Evolutionary conservation across 1,140 invertebrate species (phyloP), one percentile per base, ranked within the genome.

Genomic region (Plectus sambesii): DNA sequence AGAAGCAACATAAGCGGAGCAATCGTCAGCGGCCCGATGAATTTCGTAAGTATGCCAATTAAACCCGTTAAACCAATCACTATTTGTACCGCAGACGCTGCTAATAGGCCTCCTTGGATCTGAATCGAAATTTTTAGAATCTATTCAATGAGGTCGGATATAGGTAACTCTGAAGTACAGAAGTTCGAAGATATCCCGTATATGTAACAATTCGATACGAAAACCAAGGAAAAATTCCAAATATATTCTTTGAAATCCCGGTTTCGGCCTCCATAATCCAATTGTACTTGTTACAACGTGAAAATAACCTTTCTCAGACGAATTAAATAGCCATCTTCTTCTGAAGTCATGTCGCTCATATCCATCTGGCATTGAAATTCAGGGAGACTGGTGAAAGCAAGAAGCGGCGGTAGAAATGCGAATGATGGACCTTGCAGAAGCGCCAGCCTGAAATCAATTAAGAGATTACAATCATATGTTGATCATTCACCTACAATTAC

Each of bases 61-160:
- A 72, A 37, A 5, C 72, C 72, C 3, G 64, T 72, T 6, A 55
- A 50, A 3, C 71, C 72, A 49, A 72, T 59, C 5, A 72, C 8
- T 23, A 71, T 51, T 49, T 72, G 63, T 6, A 64, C 48, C 6
- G 69, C n/a, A 12, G 68, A 69, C 4, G 71, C 67, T n/a, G 30
- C 12, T 15, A 58, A 39, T 5, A 60, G 42, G 42, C 51, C 47
- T 3, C 58, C 56, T 35, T 49, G 39, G 4, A 59, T 47, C 56
- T 59, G 40, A 26, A 58, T 17, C 51, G 9, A 37, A 52, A 22
- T 15, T n/a, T 53, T 15, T 57, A 43, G 6, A 53, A 35, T 33
- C 29, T 51, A 17, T 22, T 17, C 22, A 55, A n/a, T n/a, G n/a
- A n/a, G n/a, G n/a, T n/a, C n/a, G n/a, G n/a, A n/a, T n/a, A n/a